phyloP scores from a whole-genome alignment of 2,888 invertebrate species.

The Morinoia aosen region DNA sequence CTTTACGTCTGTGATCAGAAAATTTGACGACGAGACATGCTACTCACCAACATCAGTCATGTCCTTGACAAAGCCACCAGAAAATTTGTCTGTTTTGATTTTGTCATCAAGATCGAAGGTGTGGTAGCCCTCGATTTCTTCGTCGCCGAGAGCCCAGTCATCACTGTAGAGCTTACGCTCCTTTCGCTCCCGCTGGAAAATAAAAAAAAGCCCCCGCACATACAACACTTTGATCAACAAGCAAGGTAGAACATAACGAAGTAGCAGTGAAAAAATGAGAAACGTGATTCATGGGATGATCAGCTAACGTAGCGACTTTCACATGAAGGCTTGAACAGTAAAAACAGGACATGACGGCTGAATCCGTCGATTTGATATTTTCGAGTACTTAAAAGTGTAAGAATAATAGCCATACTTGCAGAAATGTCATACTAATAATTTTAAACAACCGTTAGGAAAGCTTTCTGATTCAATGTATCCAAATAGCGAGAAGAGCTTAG shows the following conservation, averaged over 20 bases:
- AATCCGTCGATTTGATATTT: not conserved
- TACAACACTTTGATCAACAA: not conserved
- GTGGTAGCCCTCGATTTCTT: conserved; percentile 70
- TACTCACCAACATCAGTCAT: conserved; percentile 65
- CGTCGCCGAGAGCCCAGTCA: conserved; percentile 90
- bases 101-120: conserved; percentile 67
- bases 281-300: not conserved
- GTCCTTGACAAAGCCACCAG: conserved; percentile 66
- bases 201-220: not conserved
- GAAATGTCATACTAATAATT: not conserved
- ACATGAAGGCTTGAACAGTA: not conserved
- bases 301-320: not conserved
- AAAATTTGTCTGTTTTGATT: conserved; percentile 63
- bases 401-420: not conserved
- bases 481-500: not conserved
- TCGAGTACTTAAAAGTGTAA: not conserved
- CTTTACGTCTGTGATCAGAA: too few relatives aligned
- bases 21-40: too few relatives aligned
- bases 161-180: conserved; percentile 93
- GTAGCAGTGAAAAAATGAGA: not conserved
- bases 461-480: not conserved
- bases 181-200: conserved; percentile 85
- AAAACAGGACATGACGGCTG: not conserved
- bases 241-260: not conserved
- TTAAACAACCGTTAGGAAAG: not conserved